phyloP scores from a whole-genome alignment of 2,888 invertebrate species.

The Margaritifera margaritifera region DNA sequence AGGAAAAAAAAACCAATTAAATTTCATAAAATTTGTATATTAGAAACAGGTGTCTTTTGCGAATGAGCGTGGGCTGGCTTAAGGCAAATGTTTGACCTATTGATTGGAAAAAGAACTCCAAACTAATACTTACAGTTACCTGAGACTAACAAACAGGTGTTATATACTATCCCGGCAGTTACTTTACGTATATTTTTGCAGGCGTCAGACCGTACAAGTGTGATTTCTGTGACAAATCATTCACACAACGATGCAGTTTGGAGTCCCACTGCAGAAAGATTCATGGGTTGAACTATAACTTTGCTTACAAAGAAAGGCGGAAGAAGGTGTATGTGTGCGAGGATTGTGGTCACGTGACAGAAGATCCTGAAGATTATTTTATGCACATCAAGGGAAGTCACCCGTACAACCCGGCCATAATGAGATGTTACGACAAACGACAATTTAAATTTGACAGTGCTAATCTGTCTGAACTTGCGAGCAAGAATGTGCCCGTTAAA shows the following conservation, averaged over 20 bases:
- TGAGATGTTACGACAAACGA: conserved; percentile 97
- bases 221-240: conserved; percentile 97
- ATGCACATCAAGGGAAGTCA: conserved; percentile 86
- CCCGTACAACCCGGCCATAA: conserved; percentile 85
- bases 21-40: too few species aligned
- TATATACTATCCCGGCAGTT: neutral
- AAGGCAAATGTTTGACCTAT: too few species aligned
- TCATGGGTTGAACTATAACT: conserved; percentile 95
- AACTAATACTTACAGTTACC: too few species aligned
- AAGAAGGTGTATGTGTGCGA: conserved; percentile 99
- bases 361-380: conserved; percentile 96
- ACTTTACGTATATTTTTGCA: conserved; percentile 57
- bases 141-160: neutral
- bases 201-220: conserved; percentile 99
- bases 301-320: conserved; percentile 97
- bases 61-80: too few species aligned
- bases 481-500: too few species aligned
- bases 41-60: too few species aligned
- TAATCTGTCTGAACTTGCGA: too few species aligned
- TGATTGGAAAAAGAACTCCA: too few species aligned
- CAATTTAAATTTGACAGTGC: conserved; percentile 79
- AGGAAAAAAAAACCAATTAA: too few species aligned
- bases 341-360: conserved; percentile 98
- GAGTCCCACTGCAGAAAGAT: conserved; percentile 99
- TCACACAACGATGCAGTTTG: conserved; percentile 98